phyloP scores from a whole-genome alignment of 2,797 vertebrate species.

The Pelochelys cantorii region DNA sequence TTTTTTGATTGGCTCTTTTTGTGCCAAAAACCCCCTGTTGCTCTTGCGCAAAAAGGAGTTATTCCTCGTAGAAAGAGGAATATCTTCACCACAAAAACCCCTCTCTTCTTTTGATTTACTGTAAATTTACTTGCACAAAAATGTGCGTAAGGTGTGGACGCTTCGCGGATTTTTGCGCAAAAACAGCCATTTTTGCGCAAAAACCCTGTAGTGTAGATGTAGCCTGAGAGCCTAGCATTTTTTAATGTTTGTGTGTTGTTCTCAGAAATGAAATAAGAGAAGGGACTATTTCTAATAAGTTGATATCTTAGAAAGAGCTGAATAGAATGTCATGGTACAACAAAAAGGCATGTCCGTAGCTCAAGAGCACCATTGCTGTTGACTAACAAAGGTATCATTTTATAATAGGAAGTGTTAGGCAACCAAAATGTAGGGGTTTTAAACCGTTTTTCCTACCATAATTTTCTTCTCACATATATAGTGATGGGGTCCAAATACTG shows the following conservation, averaged over 20 bases:
- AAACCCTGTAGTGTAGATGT: too few relatives aligned
- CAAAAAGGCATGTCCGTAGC: background rate
- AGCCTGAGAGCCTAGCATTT: background rate
- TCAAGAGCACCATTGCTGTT: background rate
- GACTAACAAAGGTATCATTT: background rate
- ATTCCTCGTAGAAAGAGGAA: too few relatives aligned
- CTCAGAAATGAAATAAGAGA: background rate
- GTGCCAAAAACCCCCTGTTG: too few relatives aligned
- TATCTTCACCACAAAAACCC: too few relatives aligned
- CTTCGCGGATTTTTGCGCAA: too few relatives aligned
- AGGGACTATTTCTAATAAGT: background rate
- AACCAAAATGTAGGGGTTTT: background rate
- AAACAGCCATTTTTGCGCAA: too few relatives aligned
- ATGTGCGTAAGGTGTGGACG: too few relatives aligned
- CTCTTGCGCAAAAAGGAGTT: too few relatives aligned
- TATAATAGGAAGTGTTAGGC: background rate
- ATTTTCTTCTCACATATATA: background rate
- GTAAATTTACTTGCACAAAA: too few relatives aligned
- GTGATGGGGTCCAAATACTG: background rate
- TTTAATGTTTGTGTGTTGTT: background rate
- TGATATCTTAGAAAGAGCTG: background rate
- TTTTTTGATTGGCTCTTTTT: too few relatives aligned
- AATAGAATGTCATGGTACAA: background rate
- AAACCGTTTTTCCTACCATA: background rate
- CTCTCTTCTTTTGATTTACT: too few relatives aligned